Base-by-base conservation (phyloP, 2,888 invertebrate species). In the Hypselothyrea guttata region DNA sequence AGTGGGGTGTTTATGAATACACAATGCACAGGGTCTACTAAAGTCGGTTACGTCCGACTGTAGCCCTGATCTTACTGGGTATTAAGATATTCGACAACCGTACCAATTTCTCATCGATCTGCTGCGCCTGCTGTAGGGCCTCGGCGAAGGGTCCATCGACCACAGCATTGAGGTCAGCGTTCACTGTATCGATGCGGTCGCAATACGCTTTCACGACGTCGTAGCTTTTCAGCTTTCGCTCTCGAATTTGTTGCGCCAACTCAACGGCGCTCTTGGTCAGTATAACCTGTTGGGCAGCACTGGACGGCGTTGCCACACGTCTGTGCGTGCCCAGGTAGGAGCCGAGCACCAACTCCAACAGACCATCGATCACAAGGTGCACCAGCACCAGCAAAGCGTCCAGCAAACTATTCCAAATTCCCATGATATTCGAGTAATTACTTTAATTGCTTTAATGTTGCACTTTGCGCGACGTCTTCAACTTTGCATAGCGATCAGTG, bases 121-220 rank as follows among this genome's bases (percentile, higher is more conserved):
- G 90, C 56, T 91, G 91, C 0, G 98, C 97, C 78, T 97, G 96
- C 41, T 93, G 90, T 0, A 98, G 85, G 0, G 98, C 97, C 2
- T 92, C 93, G 7, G 93, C 91, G 86, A 93, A 98, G 48, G 96
- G 91, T 31, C 95, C 93, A 77, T 96, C 96, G 0, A 96, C 95
- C 0, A 98, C 92, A 0, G 96, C 95, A 90, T 98, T 98, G 35
- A 97, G 81, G 9, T 94, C 87, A 0, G 92, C 91, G 88, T 98
- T 96, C 0, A 87, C 73, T 85, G 93, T 91, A 68, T 94, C 92
- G 42, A 96, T 96, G 73, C 97, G 92, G 42, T 94, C 93, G 66
- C 96, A 94, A 86, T 93, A 97, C 1, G 93, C 92, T 60, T 90
- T 90, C 0, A 96, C 94, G 12, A 97, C 92, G 61, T 93, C 92